A percentile compares a stretch with the other conserved stretches of the same genome.
These are phyloP conservation scores for Propithecus perrieri DNA, from an alignment of 2,797 vertebrate genomes.

Conservation along the genomic window DNA sequence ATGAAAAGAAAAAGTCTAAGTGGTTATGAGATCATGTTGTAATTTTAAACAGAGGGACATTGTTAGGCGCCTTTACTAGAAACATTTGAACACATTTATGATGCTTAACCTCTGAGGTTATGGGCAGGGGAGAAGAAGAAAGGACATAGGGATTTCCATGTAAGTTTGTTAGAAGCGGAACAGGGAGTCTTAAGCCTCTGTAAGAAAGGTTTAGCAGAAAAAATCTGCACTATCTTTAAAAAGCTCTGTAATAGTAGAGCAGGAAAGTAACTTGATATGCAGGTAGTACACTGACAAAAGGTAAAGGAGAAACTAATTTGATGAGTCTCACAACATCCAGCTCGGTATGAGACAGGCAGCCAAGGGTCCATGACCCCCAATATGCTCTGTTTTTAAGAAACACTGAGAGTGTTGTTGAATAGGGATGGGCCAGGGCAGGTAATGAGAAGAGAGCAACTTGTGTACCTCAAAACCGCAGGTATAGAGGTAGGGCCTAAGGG, in stretches of 20 bases:
- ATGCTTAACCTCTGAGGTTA: rapidly evolving
- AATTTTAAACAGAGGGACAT: neutral
- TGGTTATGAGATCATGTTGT: neutral
- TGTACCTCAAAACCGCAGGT: neutral
- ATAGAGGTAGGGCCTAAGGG: rapidly evolving
- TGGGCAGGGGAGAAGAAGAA: neutral
- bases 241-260: neutral
- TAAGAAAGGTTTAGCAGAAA: neutral
- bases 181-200: rapidly evolving
- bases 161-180: neutral
- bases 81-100: neutral
- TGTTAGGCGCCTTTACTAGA: neutral
- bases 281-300: neutral
- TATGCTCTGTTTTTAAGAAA: neutral
- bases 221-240: neutral
- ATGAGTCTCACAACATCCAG: neutral
- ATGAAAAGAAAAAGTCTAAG: neutral
- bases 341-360: neutral
- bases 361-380: neutral
- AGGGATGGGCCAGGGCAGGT: neutral
- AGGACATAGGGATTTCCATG: neutral
- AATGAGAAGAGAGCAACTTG: neutral
- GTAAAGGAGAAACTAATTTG: too few species aligned
- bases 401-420: neutral
- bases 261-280: rapidly evolving